These are phyloP conservation scores for Doris montereyensis DNA, from an alignment of 2,888 invertebrate genomes.

Conservation along the genomic window DNA sequence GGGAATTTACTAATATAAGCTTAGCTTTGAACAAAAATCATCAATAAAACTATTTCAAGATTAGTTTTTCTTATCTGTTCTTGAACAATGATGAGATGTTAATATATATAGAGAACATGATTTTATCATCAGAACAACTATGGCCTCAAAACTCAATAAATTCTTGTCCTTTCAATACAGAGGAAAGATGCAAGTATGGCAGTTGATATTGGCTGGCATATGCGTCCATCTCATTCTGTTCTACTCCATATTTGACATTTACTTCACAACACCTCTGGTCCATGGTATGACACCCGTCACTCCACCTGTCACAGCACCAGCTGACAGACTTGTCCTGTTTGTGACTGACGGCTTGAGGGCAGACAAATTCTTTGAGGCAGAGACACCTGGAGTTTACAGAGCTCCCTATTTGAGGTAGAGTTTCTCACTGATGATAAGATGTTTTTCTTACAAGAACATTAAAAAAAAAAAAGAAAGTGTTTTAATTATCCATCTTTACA, in stretches of 20 bases:
- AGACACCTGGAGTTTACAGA: slow-evolving; percentile 74
- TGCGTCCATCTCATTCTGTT: slow-evolving; percentile 84
- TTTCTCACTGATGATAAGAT: not conserved
- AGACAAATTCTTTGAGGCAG: slow-evolving; percentile 81
- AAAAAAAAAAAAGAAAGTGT: no score
- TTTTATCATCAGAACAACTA: no score
- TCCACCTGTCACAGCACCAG: slow-evolving; percentile 70
- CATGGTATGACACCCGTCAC: slow-evolving; percentile 77
- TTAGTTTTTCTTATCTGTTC: no score
- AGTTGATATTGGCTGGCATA: slow-evolving; percentile 63
- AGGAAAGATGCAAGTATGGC: slow-evolving; percentile 50
- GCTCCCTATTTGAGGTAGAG: slow-evolving; percentile 79
- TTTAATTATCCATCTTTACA: no score
- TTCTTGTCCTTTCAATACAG: no score
- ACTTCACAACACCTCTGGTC: slow-evolving; percentile 91
- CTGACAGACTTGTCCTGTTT: slow-evolving; percentile 87
- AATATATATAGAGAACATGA: no score
- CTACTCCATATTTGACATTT: slow-evolving; percentile 91
- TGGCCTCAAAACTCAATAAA: no score
- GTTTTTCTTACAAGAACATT: not conserved
- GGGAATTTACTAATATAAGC: no score
- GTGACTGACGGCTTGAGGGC: slow-evolving; percentile 94
- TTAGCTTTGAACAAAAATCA: no score
- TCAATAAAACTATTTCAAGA: no score
- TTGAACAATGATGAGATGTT: no score